A percentile compares a stretch with the other conserved stretches of the same genome.
These are phyloP conservation scores for Melanocharis versteri DNA, from an alignment of 2,113 vertebrate species.

Conservation along the genomic window DNA sequence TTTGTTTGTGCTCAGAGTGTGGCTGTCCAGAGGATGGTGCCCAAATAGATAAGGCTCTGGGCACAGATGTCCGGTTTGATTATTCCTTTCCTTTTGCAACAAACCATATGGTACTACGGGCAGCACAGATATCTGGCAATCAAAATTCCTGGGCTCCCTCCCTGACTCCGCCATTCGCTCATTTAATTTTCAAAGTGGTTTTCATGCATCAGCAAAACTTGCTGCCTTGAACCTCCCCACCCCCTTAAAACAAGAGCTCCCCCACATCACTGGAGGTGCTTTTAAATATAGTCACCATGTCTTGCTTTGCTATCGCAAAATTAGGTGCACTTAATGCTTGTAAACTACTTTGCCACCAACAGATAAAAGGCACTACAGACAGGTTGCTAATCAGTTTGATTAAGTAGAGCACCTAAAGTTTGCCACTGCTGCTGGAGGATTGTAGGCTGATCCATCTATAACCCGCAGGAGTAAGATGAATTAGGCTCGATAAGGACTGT, in stretches of 20 bases:
- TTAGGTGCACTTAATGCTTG: slow-evolving; percentile 11
- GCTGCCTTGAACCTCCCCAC: neutral
- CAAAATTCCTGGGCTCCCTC: slow-evolving; percentile 54
- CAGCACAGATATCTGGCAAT: slow-evolving; percentile 43
- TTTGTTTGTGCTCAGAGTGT: slow-evolving; percentile 23
- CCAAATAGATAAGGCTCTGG: slow-evolving; percentile 25
- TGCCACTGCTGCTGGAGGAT: slow-evolving; percentile 2
- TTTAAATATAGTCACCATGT: neutral
- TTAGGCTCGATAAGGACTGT: slow-evolving; percentile 39
- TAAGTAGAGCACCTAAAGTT: slow-evolving; percentile 35
- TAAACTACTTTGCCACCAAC: slow-evolving; percentile 8
- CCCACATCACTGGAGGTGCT: neutral
- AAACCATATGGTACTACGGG: slow-evolving; percentile 15
- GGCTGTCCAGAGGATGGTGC: neutral
- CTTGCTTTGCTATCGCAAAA: neutral
- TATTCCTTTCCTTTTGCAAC: slow-evolving; percentile 34
- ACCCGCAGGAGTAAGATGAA: slow-evolving; percentile 15
- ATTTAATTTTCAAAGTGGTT: neutral
- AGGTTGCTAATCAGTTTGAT: slow-evolving; percentile 46
- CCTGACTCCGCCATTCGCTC: neutral
- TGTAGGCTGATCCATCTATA: slow-evolving; percentile 28
- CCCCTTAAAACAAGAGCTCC: neutral
- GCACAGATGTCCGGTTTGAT: slow-evolving; percentile 25
- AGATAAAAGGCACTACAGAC: slow-evolving; percentile 34
- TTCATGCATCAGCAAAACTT: slow-evolving; percentile 28